Conservation (phyloP, 2,888 invertebrate species). For the Thymelicus acteon region DNA sequence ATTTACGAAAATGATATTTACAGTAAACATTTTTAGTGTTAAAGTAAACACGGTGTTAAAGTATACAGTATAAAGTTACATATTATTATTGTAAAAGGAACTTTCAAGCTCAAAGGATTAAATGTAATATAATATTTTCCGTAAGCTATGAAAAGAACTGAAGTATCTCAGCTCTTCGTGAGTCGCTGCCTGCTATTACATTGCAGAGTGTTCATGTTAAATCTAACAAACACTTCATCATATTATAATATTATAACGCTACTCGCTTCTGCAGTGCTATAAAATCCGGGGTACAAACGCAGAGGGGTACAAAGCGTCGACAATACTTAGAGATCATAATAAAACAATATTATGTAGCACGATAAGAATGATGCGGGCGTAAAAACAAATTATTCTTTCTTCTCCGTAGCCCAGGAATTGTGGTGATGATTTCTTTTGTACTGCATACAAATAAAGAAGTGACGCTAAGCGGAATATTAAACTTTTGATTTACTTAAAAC, state of each 20-base stretch:
- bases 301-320: slow-evolving; percentile 22
- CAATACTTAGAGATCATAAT: slow-evolving; percentile 26
- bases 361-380: slow-evolving; percentile 22
- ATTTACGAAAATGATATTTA: background rate
- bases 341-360: slow-evolving; percentile 29
- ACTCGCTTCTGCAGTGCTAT: slow-evolving; percentile 24
- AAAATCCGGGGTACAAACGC: slow-evolving; percentile 24
- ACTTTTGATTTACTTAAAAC: too few species aligned
- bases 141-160: background rate
- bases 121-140: slow-evolving; percentile 1
- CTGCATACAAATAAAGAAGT: background rate
- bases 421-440: background rate
- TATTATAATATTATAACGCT: slow-evolving; percentile 31
- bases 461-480: background rate
- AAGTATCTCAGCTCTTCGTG: slow-evolving; percentile 4
- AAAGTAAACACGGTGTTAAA: background rate
- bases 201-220: slow-evolving; percentile 18
- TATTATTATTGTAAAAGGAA: slow-evolving; percentile 4
- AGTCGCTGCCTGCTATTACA: slow-evolving; percentile 26
- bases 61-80: too few species aligned
- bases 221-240: slow-evolving; percentile 30
- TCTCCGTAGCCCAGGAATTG: background rate
- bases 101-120: background rate
- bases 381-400: slow-evolving; percentile 17
- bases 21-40: background rate